Conservation (phyloP, 2,888 invertebrate genomes). For the Torymus texanus region DNA sequence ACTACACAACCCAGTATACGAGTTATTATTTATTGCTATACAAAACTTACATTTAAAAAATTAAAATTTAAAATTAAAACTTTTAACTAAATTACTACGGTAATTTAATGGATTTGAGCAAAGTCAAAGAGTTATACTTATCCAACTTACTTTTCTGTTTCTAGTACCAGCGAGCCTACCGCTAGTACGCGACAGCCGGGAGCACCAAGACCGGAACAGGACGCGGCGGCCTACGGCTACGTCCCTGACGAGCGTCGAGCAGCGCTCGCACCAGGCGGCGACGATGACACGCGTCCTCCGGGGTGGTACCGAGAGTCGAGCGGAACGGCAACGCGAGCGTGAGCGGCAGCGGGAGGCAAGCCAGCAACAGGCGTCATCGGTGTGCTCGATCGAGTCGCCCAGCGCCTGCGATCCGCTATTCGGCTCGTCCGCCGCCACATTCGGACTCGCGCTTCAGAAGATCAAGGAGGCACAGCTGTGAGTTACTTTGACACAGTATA, state of each 20-base stretch:
- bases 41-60: too few relatives aligned
- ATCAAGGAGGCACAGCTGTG: constrained; percentile 78
- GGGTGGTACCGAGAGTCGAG: constrained; percentile 66
- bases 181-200: constrained; percentile 67
- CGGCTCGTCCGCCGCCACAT: constrained; percentile 75
- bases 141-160: constrained; percentile 29
- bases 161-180: constrained; percentile 70
- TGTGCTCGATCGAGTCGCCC: constrained; percentile 73
- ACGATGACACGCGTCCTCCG: constrained; percentile 62
- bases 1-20: too few relatives aligned
- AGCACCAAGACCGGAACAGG: constrained; percentile 63
- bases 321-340: constrained; percentile 52
- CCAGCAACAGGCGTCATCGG: constrained; percentile 65
- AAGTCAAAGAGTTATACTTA: too few relatives aligned
- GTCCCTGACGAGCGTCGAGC: constrained; percentile 58
- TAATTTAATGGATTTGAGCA: too few relatives aligned
- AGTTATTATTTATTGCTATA: too few relatives aligned
- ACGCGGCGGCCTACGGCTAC: constrained; percentile 58
- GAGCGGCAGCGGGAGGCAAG: constrained; percentile 61
- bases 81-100: too few relatives aligned
- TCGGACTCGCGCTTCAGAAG: constrained; percentile 76
- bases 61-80: too few relatives aligned
- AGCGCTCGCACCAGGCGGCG: constrained; percentile 29
- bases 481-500: constrained; percentile 64
- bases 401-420: constrained; percentile 67